Base-by-base conservation (phyloP, 2,888 invertebrate genomes). In the Drosophila ustulata region DNA sequence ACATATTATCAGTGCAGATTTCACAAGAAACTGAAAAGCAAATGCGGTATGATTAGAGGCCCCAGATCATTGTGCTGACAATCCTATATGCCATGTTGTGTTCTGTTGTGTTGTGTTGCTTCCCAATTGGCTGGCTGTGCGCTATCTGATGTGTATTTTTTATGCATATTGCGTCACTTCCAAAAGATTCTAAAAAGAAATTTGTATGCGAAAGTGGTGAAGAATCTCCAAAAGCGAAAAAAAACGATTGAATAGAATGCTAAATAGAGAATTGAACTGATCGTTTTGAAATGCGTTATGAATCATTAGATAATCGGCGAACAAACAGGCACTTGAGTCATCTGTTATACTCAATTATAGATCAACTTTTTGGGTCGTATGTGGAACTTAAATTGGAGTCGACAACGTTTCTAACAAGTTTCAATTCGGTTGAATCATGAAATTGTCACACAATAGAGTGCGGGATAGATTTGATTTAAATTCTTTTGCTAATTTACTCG, bases 101-200 rank as follows among this genome's bases (percentile, higher is more conserved):
- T 32, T 32, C 7, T 32, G 30, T 51, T 18, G 18, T 18, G 18
- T 18, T 18, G 51, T 52, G 52, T 25, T 39, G 37, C 39, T 26
- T 52, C 37, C 39, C 37, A 52, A 52, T 52, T 52, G 51, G 51
- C 37, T 51, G 37, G 13, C 37, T 37, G 26, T 4, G 26, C 4
- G 26, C n/a, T 25, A 51, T 37, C 23, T 51, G 25, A 39, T 26
- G 25, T 37, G n/a, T n/a, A 11, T 37, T n/a, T 47, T 8, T 13
- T n/a, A 13, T 8, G n/a, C 37, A 37, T 25, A 55, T 55, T 55
- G 55, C 55, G 55, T 55, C 55, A 55, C 55, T 43, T 43, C n/a
- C 4, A 41, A n/a, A 13, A 13, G 18, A 55, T 43, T 32, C 30
- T 7, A n/a, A 32, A 30, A 32, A n/a, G 8, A n/a, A 55, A 23